phyloP scores from a whole-genome alignment of 1,140 invertebrate genomes.

The Calycopis cecrops region DNA sequence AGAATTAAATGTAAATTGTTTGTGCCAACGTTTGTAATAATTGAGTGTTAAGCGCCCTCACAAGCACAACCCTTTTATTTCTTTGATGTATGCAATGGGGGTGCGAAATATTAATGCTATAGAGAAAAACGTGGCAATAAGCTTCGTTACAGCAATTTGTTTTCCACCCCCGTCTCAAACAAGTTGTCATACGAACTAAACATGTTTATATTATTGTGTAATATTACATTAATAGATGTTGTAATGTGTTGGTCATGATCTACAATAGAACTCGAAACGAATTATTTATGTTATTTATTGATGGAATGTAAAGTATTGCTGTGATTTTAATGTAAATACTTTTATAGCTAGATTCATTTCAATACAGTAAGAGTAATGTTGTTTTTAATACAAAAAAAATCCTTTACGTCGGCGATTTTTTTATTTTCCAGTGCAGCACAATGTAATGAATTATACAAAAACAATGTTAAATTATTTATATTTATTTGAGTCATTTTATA shows the following conservation, averaged over 20 bases:
- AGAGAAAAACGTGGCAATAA: slow-evolving; percentile 57
- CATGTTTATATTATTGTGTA: slow-evolving; percentile 64
- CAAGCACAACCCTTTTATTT: slow-evolving; percentile 66
- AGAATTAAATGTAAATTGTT: slow-evolving; percentile 67
- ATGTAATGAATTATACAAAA: slow-evolving; percentile 20
- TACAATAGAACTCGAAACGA: slow-evolving; percentile 49
- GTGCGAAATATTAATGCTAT: slow-evolving; percentile 65
- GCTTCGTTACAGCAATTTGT: slow-evolving; percentile 67
- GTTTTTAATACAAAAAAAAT: slow-evolving; percentile 28
- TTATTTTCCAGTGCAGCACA: slow-evolving; percentile 27
- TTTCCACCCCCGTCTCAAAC: slow-evolving; percentile 41
- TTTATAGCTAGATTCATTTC: slow-evolving; percentile 36
- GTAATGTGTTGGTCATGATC: slow-evolving; percentile 49
- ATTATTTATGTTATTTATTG: slow-evolving; percentile 69
- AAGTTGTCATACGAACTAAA: slow-evolving; percentile 55
- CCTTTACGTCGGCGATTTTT: not conserved
- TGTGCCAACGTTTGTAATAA: slow-evolving; percentile 71
- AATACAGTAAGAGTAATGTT: slow-evolving; percentile 24
- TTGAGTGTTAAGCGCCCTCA: slow-evolving; percentile 62
- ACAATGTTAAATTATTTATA: slow-evolving; percentile 10
- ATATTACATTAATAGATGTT: slow-evolving; percentile 58
- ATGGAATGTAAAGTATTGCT: slow-evolving; percentile 57
- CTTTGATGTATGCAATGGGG: slow-evolving; percentile 68
- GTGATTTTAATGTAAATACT: slow-evolving; percentile 61
- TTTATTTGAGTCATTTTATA: slow-evolving; percentile 29